These are phyloP conservation scores for Paramormyrops kingsleyae DNA, from an alignment of 2,113 vertebrate species.

Conservation along the genomic window DNA sequence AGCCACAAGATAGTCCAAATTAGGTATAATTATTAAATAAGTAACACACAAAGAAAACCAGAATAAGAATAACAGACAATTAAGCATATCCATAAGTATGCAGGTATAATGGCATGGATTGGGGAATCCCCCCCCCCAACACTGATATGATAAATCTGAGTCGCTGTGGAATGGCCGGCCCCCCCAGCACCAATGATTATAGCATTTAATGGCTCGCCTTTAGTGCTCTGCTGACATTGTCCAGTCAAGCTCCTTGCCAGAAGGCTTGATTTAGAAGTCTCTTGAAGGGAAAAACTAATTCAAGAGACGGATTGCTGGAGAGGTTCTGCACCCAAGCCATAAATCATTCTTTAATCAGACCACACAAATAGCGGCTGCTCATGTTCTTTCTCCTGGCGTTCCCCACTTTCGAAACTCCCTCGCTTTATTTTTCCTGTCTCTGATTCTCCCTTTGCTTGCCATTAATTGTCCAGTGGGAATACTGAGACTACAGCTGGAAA, in stretches of 20 bases:
- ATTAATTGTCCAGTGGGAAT: slow-evolving; percentile 35
- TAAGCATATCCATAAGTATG: background rate
- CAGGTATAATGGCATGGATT: background rate
- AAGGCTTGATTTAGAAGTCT: slow-evolving; percentile 65
- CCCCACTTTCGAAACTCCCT: slow-evolving; percentile 35
- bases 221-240: slow-evolving; percentile 39
- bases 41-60: background rate
- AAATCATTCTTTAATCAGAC: slow-evolving; percentile 78
- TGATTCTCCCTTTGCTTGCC: slow-evolving; percentile 35
- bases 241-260: slow-evolving; percentile 49
- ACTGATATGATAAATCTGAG: slow-evolving; percentile 51
- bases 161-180: slow-evolving; percentile 29
- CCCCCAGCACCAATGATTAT: slow-evolving; percentile 46
- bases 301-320: slow-evolving; percentile 62
- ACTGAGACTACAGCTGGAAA: background rate
- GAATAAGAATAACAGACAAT: background rate
- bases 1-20: background rate
- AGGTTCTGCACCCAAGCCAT: slow-evolving; percentile 45
- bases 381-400: slow-evolving; percentile 35
- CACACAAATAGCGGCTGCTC: slow-evolving; percentile 47
- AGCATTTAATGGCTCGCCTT: slow-evolving; percentile 51
- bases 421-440: slow-evolving; percentile 32
- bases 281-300: slow-evolving; percentile 60
- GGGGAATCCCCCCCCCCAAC: background rate
- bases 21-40: background rate